Percentiles rank a stretch among this genome's conserved stretches.
Evolutionary conservation across 2,888 invertebrate species (phyloP).

Genomic region (Pterobdella sp.): DNA sequence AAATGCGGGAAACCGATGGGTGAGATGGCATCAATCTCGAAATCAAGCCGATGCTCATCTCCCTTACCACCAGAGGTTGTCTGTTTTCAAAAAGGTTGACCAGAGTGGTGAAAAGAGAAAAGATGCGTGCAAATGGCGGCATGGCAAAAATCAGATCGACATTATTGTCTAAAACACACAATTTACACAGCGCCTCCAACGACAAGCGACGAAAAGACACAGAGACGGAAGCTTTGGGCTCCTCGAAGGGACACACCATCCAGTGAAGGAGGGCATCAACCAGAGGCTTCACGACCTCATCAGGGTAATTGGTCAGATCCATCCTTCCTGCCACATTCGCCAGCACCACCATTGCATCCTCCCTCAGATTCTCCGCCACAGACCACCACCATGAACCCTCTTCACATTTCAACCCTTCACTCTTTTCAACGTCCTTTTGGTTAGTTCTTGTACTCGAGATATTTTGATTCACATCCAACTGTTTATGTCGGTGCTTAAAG

Average conservation of each 20-base stretch:
- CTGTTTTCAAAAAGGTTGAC: conserved; percentile 51
- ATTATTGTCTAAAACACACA: conserved; percentile 93
- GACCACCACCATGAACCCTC: conserved; percentile 72
- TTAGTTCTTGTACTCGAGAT: neutral
- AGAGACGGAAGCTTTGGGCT: neutral
- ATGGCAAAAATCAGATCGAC: conserved; percentile 95
- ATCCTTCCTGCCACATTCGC: conserved; percentile 91
- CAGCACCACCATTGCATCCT: conserved; percentile 89
- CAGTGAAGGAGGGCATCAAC: conserved; percentile 92
- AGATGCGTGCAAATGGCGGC: conserved; percentile 84
- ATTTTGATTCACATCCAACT: neutral
- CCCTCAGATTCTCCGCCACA: conserved; percentile 79
- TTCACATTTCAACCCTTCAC: neutral
- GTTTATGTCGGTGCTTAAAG: conserved; percentile 79
- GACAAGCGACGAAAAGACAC: conserved; percentile 87
- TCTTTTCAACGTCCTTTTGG: neutral
- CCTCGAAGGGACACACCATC: conserved; percentile 82
- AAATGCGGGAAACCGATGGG: conserved; percentile 58
- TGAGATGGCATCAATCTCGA: conserved; percentile 70
- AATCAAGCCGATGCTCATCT: conserved; percentile 91
- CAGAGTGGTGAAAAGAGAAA: conserved; percentile 69
- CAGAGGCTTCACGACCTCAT: conserved; percentile 83
- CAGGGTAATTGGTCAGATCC: conserved; percentile 77
- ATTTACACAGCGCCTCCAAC: conserved; percentile 89
- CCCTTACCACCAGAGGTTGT: conserved; percentile 72